Conservation (phyloP, 2,888 invertebrate species). For the Bhutanitis thaidina region DNA sequence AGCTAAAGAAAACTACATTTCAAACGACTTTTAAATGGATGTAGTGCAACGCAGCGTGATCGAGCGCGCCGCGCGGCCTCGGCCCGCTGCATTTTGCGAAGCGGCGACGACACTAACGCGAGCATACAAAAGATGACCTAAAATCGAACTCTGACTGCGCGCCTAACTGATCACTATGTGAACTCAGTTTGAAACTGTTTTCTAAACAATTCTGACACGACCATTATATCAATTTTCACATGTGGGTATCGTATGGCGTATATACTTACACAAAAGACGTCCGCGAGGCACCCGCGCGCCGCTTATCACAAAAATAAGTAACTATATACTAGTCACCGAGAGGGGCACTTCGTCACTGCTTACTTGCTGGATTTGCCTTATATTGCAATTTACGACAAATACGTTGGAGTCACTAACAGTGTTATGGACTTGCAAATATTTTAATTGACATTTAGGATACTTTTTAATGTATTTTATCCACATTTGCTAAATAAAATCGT, state of each 20-base stretch:
- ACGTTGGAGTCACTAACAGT: slow-evolving; percentile 37
- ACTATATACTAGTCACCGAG: slow-evolving; percentile 77
- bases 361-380: slow-evolving; percentile 43
- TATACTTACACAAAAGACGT: slow-evolving; percentile 72
- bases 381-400: slow-evolving; percentile 38
- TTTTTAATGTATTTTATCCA: slow-evolving; percentile 52
- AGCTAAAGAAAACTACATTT: slow-evolving; percentile 70
- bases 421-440: slow-evolving; percentile 30
- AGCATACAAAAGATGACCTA: slow-evolving; percentile 78
- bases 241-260: slow-evolving; percentile 45
- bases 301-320: slow-evolving; percentile 81
- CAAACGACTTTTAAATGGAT: slow-evolving; percentile 66
- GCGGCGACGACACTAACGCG: slow-evolving; percentile 67
- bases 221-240: slow-evolving; percentile 42
- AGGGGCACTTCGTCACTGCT: slow-evolving; percentile 71
- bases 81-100: slow-evolving; percentile 74
- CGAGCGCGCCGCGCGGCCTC: slow-evolving; percentile 72
- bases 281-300: slow-evolving; percentile 71
- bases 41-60: slow-evolving; percentile 62
- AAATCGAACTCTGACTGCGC: slow-evolving; percentile 70
- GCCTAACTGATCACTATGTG: slow-evolving; percentile 43
- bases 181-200: slow-evolving; percentile 61
- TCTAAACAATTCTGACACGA: slow-evolving; percentile 63
- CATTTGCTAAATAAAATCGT: slow-evolving; percentile 60
- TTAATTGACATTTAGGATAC: slow-evolving; percentile 42